A percentile compares a stretch with the other conserved stretches of the same genome.
These are phyloP conservation scores for Lumbricus terrestris DNA, from an alignment of 2,888 invertebrate species.

Conservation along the genomic window DNA sequence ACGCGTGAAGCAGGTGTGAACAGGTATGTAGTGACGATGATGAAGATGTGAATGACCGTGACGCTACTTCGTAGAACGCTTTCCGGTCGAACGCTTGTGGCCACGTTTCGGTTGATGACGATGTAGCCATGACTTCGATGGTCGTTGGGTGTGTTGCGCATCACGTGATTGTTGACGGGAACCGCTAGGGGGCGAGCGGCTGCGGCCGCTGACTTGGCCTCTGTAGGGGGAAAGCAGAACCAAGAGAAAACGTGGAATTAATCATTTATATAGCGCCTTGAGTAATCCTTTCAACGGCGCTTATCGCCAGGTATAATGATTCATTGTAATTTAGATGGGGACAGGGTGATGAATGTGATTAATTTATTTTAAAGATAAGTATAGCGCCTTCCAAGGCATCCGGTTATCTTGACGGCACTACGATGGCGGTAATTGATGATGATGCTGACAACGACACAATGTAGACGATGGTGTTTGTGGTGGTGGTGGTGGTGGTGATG, in stretches of 20 bases:
- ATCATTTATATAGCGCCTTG: background rate
- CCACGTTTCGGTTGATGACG: background rate
- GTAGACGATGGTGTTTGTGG: no score
- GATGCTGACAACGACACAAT: background rate
- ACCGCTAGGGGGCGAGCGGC: background rate
- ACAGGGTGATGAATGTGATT: background rate
- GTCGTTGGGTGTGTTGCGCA: background rate
- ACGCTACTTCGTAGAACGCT: background rate
- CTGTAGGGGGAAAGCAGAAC: background rate
- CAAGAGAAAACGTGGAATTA: background rate
- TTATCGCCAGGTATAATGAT: no score
- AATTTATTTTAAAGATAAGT: background rate
- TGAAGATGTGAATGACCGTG: background rate
- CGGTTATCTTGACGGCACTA: background rate
- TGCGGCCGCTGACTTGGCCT: background rate
- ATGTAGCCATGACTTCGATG: background rate
- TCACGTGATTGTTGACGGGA: slow-evolving; percentile 11
- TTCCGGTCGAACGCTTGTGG: background rate
- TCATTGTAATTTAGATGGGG: no score
- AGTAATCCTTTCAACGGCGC: no score
- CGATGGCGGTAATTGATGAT: background rate
- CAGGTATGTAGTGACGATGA: background rate
- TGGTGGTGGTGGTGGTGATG: no score
- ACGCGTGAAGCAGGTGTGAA: background rate
- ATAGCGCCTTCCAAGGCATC: background rate